Evolutionary conservation across 2,797 vertebrate genomes (phyloP).

Genomic region (Sphenodon punctatus): DNA sequence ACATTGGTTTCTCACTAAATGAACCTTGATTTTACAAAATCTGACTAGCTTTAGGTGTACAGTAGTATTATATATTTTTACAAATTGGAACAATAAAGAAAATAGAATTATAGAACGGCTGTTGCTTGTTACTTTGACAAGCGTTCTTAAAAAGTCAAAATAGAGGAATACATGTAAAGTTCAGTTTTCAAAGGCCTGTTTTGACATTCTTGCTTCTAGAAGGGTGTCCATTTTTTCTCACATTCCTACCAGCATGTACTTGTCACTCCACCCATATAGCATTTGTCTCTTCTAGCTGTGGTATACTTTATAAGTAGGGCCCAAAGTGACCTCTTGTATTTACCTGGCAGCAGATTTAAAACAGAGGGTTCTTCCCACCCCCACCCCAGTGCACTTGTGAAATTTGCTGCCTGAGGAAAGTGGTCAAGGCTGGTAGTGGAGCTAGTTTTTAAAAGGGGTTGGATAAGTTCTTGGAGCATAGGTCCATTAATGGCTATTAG

Average conservation of each 20-base stretch:
- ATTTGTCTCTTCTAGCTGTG: not conserved
- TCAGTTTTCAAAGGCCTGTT: fast-evolving
- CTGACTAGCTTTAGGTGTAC: conserved; percentile 79
- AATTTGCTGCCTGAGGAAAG: too few species aligned
- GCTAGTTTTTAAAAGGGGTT: too few species aligned
- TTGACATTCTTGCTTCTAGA: not conserved
- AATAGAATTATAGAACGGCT: conserved; percentile 61
- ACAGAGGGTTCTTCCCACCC: too few species aligned
- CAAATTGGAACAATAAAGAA: conserved; percentile 76
- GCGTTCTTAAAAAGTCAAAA: not conserved
- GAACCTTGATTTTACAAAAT: conserved; percentile 81
- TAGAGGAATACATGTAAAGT: not conserved
- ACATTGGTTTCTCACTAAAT: conserved; percentile 80
- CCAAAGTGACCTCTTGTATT: too few species aligned
- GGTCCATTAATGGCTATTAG: too few species aligned
- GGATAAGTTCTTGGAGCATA: too few species aligned
- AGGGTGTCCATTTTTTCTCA: not conserved
- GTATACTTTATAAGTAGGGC: not conserved
- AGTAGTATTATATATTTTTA: conserved; percentile 82
- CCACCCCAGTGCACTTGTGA: too few species aligned
- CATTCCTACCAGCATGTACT: too few species aligned
- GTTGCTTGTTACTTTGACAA: conserved; percentile 35
- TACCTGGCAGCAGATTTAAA: too few species aligned
- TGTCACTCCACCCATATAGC: not conserved
- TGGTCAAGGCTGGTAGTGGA: too few species aligned